Evolutionary conservation across 2,113 vertebrate genomes (phyloP).

Genomic region (Poeciliopsis prolifica): DNA sequence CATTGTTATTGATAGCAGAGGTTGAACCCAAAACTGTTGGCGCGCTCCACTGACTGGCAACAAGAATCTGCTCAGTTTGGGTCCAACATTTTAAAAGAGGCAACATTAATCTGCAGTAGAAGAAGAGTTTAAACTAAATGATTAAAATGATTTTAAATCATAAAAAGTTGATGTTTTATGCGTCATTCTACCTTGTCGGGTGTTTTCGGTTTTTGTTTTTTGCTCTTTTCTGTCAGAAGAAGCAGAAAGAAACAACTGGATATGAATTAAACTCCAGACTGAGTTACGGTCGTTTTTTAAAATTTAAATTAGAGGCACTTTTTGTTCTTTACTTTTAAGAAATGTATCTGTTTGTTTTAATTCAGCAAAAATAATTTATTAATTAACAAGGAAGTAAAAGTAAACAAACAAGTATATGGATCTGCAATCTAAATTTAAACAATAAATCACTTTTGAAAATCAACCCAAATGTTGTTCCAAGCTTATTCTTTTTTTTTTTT

Average conservation of each 20-base stretch:
- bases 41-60: no score
- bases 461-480: background rate
- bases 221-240: constrained; percentile 19
- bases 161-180: no score
- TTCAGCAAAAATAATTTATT: no score
- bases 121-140: background rate
- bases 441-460: background rate
- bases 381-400: background rate
- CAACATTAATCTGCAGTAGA: background rate
- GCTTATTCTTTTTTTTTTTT: background rate
- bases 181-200: no score
- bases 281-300: constrained; percentile 14
- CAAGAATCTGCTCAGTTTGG: no score
- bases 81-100: background rate
- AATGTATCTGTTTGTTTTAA: no score
- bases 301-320: background rate
- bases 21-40: no score
- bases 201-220: no score
- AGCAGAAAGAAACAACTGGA: constrained; percentile 17
- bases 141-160: background rate
- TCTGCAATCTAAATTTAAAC: background rate
- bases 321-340: background rate
- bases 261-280: constrained; percentile 23
- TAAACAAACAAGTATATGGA: background rate
- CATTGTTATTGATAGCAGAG: no score